Evolutionary conservation across 2,113 vertebrate species (phyloP), one percentile per base, ranked within the genome.

Genomic region (Coryphaenoides rupestris): DNA sequence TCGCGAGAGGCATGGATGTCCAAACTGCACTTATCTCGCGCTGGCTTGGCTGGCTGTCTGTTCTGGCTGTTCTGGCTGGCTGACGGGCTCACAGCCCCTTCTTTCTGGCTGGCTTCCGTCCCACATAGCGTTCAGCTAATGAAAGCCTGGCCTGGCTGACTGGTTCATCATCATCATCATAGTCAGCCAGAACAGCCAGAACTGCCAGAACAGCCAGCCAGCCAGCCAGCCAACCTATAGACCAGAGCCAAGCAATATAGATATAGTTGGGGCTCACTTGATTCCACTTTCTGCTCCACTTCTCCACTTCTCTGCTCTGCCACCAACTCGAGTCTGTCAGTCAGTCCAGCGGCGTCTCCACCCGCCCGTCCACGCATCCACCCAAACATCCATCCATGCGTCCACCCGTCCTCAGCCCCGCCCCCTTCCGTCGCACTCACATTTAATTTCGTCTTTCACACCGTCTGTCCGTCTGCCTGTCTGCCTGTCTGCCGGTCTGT

Each of bases 101-200:
- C 84, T 86, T 76, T 86, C 83, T 89, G 87, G 87, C 86, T 67
- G 12, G 87, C 86, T 67, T 7, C 21, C 54, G 67, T 83, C 87
- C 87, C 84, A 79, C 74, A 75, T 77, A 80, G 84, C 84, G 82
- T 87, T 89, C 84, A 89, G 86, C 83, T 87, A 86, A 87, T 89
- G 87, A 89, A 86, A 86, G 83, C 78, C 85, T 82, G 85, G 82
- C 67, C 78, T 71, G 60, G 45, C 60, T 62, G 60, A 15, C 60
- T 28, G 84, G 82, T 80, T 84, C 78, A 84, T 86, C 79, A 78
- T 49, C 73, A 83, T n/a, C 83, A 86, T 86, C 83, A 86, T 86
- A 89, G 87, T 89, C 84, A 85, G 78, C 86, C 77, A n/a, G n/a
- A n/a, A n/a, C n/a, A n/a, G n/a, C n/a, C n/a, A n/a, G n/a, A n/a